Base-by-base conservation (phyloP, 2,888 invertebrate genomes). In the Standfussiana lucernea region DNA sequence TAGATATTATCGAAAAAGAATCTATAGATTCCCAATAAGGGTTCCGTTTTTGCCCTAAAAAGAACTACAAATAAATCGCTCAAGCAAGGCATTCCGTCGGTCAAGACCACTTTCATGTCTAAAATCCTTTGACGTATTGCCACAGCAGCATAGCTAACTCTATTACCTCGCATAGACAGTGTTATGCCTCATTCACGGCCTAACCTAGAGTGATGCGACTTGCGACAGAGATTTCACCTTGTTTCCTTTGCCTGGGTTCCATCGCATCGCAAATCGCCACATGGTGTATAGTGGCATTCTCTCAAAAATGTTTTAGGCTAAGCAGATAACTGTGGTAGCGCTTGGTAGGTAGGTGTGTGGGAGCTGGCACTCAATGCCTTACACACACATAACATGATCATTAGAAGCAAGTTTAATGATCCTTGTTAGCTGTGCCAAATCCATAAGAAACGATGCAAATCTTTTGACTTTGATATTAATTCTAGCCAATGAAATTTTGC, bases 401-500 rank as follows among this genome's bases (percentile, higher is more conserved):
- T n/a, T 5, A 68, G 21, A 45, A 68, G 18, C 45, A n/a, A 24
- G 42, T 32, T 21, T 24, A 18, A 42, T 73, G 6, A 45, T 35
- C 18, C 28, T 24, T 28, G 0, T 74, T 45, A 35, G 21, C n/a
- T 35, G 2, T 47, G 15, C 35, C 15, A 73, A n/a, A 32, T 73
- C 15, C 10, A 18, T 18, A 11, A 18, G 7, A n/a, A 40, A 13
- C 3, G 13, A 32, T 18, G 18, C 5, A 24, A 37, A 18, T 18
- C 21, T 15, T 15, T 37, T 42, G 32, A 28, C 21, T 6, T 42
- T 28, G 35, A 11, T 53, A 80, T 28, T 59, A n/a, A 42, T 61
- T 79, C 40, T 28, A 70, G 10, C 1, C 21, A 65, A 65, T 32
- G 47, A 45, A 79, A 80, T 64, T 11, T 18, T 10, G 47, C 24